Evolutionary conservation across 2,888 invertebrate genomes (phyloP).

Genomic region (Heliconius hortense): DNA sequence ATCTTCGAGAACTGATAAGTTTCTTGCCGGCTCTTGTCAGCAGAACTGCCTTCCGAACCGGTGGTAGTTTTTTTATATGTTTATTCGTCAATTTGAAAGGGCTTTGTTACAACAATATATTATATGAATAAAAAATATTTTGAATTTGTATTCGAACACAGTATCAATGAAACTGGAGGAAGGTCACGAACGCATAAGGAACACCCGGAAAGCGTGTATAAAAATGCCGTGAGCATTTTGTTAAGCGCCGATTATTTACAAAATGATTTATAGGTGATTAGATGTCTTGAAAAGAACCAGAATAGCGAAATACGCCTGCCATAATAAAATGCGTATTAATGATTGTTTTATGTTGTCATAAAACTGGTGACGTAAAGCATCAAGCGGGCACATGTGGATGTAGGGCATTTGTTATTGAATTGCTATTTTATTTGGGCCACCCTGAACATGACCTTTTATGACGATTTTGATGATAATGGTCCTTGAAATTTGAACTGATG

Average conservation of each 20-base stretch:
- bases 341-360: conserved; percentile 50
- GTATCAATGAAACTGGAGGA: too few relatives aligned
- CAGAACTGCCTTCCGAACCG: too few relatives aligned
- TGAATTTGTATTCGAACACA: too few relatives aligned
- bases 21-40: too few relatives aligned
- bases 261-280: not conserved
- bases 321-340: conserved; percentile 53
- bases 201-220: too few relatives aligned
- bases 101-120: too few relatives aligned
- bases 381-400: conserved; percentile 37
- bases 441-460: conserved; percentile 17
- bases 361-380: conserved; percentile 43
- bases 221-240: too few relatives aligned
- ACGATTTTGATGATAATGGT: conserved; percentile 2
- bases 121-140: too few relatives aligned
- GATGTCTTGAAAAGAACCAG: conserved; percentile 2
- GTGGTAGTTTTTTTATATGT: too few relatives aligned
- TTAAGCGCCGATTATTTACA: not conserved
- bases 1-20: too few relatives aligned
- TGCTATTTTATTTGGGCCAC: conserved; percentile 31
- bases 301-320: conserved; percentile 39
- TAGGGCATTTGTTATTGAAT: conserved; percentile 31
- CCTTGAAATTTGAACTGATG: conserved; percentile 10
- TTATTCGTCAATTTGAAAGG: too few relatives aligned
- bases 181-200: too few relatives aligned